Base-by-base conservation (phyloP, 2,888 invertebrate species). In the Idaea dimidiata region DNA sequence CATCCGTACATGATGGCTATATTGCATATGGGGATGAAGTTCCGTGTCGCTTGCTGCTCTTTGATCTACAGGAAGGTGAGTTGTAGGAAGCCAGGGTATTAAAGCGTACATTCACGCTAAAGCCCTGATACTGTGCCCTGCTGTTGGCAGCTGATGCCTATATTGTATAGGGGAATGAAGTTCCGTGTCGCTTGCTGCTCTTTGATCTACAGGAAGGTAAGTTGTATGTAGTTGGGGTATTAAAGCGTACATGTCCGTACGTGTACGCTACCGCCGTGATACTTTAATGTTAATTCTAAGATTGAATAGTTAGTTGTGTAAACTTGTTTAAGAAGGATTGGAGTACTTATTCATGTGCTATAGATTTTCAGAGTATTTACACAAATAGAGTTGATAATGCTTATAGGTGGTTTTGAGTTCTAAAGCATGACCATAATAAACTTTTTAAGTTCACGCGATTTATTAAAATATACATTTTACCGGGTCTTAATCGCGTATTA, bases 1-100 rank as follows among this genome's bases (percentile, higher is more conserved):
- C 99, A 99, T 88, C 97, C 97, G 0, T 97, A 97, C 80, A 97
- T 98, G 95, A 95, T 98, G 93, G 95, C 95, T 17, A 94, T 96
- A 16, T 93, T 96, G 61, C 95, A 96, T 75, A 94, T 96, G 85
- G 97, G 97, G 58, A 96, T 97, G 97, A 95, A 96, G 84, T 93
- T 97, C 79, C 91, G 97, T 16, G 94, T 97, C 0, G 96, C 97
- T 0, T 95, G 96, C 76, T 97, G 97, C 77, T 95, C 97, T 0
- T 89, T 98, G 31, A 94, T 98, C 63, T 97, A 97, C 81, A 94
- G 97, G 81, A 98, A 98, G 89, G 92, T 91, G 67, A 76, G 81
- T 74, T 7, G 14, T 17, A 55, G 6, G 0, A 3, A 8, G n/a
- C n/a, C n/a, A n/a, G n/a, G n/a, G n/a, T n/a, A n/a, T n/a, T n/a